These are phyloP conservation scores for Leptothorax acervorum DNA, from an alignment of 2,888 invertebrate genomes.

Conservation along the genomic window DNA sequence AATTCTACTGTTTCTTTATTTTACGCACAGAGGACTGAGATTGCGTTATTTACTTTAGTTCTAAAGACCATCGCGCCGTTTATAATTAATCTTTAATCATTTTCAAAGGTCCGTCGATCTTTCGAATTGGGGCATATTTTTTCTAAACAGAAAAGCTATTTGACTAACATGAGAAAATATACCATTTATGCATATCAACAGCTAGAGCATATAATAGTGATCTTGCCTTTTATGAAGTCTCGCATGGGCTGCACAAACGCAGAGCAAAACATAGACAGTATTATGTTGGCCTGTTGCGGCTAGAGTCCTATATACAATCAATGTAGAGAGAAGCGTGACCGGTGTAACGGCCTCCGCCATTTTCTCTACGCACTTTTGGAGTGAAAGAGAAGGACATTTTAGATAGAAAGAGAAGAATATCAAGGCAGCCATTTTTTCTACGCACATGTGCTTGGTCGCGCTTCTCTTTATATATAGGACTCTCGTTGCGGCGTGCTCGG, in stretches of 20 bases:
- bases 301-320: too few species aligned
- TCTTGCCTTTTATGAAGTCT: constrained; percentile 42
- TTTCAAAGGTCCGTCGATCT: not conserved
- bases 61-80: not conserved
- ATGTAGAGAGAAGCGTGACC: too few species aligned
- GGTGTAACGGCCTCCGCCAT: too few species aligned
- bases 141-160: constrained; percentile 29
- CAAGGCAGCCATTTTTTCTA: too few species aligned
- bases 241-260: constrained; percentile 30
- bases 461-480: too few species aligned
- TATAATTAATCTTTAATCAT: not conserved
- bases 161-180: constrained; percentile 18
- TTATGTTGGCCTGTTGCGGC: constrained; percentile 15
- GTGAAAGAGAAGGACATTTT: too few species aligned
- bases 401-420: too few species aligned
- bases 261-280: constrained; percentile 37
- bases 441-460: too few species aligned
- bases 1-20: not conserved
- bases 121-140: constrained; percentile 19
- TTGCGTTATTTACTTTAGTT: not conserved
- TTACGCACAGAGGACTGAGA: not conserved
- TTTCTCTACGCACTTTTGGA: too few species aligned
- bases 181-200: constrained; percentile 13
- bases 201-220: constrained; percentile 19
- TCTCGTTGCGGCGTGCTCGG: constrained; percentile 36